These are phyloP conservation scores for Scaptomyza flava DNA, from an alignment of 2,888 invertebrate species.

Conservation along the genomic window DNA sequence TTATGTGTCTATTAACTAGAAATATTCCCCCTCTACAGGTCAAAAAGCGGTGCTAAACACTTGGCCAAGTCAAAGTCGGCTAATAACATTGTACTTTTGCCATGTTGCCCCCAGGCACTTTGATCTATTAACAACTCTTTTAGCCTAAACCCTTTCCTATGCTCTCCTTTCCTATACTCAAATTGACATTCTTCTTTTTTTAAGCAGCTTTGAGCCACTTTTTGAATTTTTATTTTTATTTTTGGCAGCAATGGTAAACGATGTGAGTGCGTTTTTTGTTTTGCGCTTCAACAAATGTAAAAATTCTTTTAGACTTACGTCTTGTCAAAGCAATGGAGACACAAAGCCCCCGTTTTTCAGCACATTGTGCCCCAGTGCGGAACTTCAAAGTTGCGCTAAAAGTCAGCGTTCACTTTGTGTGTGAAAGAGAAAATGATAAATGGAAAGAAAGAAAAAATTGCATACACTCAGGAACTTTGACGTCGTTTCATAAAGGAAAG, in stretches of 20 bases:
- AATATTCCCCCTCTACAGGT: neutral
- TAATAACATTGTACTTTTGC: neutral
- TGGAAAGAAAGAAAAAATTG: constrained; percentile 3
- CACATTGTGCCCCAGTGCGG: constrained; percentile 51
- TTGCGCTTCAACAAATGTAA: constrained; percentile 27
- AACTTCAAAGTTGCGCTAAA: constrained; percentile 56
- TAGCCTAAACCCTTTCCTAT: neutral
- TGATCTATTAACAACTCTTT: neutral
- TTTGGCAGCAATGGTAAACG: neutral
- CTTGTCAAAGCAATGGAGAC: constrained; percentile 43
- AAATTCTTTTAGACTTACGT: constrained; percentile 33
- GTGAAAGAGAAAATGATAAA: neutral
- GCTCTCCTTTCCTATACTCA: neutral
- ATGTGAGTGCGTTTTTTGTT: constrained; percentile 5
- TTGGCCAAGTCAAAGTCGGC: constrained; percentile 2
- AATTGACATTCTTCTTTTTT: constrained; percentile 26
- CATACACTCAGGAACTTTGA: constrained; percentile 36
- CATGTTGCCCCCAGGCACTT: neutral
- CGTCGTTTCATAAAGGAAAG: constrained; percentile 35
- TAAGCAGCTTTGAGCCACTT: constrained; percentile 9
- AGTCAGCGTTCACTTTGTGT: constrained; percentile 37
- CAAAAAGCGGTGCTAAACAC: neutral
- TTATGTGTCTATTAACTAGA: neutral
- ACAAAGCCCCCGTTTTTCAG: constrained; percentile 52
- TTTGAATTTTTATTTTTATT: neutral